Base-by-base conservation (phyloP, 2,113 vertebrate genomes). In the Dipodomys ordii region DNA sequence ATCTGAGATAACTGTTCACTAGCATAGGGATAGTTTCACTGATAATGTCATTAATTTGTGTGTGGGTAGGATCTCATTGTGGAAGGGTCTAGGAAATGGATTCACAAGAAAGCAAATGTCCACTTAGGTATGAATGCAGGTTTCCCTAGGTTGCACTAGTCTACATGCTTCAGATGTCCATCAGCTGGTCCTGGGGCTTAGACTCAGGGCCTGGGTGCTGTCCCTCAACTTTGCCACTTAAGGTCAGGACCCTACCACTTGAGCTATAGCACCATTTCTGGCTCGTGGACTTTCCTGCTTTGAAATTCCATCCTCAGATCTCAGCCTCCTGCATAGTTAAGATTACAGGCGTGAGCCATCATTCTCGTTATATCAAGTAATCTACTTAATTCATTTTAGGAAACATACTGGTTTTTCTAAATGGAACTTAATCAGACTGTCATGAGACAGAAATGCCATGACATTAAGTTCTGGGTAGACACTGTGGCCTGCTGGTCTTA, bases 301-400 rank as follows among this genome's bases (percentile, higher is more conserved):
- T 18, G 15, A 13, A 57, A 13, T 57, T 57, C 53, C 53, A 57
- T 57, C 53, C 53, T 18, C 15, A 57, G 53, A 18, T 18, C 53
- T 57, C 15, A 57, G 53, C 53, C 53, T 57, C 53, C 53, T 57
- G 53, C 12, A 13, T 57, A 57, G 53, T 57, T 57, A 57, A 16
- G 13, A 57, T 57, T 57, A 18, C 15, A 57, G 15, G 53, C 53
- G 3, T 57, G 53, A 57, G 53, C 53, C 53, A 57, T 57, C 53
- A 57, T 94, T 90, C 92, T 95, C 92, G 86, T 85, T 74, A 22
- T 88, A 67, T 76, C 32, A 91, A 71, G 19, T 84, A 87, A 80
- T 49, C 87, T 84, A 1, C 91, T 95, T 85, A 82, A 88, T 83
- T 23, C 18, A 62, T 83, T 71, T 90, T 91, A 49, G 62, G 86